phyloP scores from a whole-genome alignment of 2,888 invertebrate genomes.

The Cheilosia vulpina region DNA sequence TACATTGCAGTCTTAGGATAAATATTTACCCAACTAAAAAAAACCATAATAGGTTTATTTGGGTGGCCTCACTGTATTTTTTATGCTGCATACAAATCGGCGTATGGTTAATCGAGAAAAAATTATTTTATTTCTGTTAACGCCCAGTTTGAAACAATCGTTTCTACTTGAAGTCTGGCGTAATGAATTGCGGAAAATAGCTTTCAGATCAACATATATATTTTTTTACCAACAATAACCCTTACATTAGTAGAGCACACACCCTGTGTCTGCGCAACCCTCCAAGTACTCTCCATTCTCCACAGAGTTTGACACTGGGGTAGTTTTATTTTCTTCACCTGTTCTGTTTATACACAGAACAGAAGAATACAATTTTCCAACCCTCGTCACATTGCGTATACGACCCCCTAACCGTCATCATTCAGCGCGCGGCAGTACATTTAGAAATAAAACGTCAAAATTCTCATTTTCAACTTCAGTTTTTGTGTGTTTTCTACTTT shows the following conservation, averaged over 20 bases:
- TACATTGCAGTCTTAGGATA: too few relatives aligned
- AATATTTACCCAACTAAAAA: too few relatives aligned
- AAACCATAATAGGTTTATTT: too few relatives aligned
- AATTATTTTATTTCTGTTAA: too few relatives aligned
- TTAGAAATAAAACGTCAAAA: constrained; percentile 43
- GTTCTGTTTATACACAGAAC: constrained; percentile 68
- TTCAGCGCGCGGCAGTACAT: constrained; percentile 26
- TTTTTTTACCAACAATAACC: too few relatives aligned
- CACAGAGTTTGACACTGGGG: constrained; percentile 44
- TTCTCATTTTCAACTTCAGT: constrained; percentile 27
- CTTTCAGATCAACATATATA: too few relatives aligned
- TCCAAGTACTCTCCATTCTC: constrained; percentile 24
- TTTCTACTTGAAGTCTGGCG: too few relatives aligned
- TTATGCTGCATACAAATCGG: too few relatives aligned
- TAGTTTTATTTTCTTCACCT: constrained; percentile 40
- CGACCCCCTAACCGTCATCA: constrained; percentile 43
- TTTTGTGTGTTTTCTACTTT: constrained; percentile 27
- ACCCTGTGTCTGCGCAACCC: constrained; percentile 40
- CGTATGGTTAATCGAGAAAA: too few relatives aligned
- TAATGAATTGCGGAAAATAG: too few relatives aligned
- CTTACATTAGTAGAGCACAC: background rate
- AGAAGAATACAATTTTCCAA: constrained; percentile 38
- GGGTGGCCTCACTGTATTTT: too few relatives aligned
- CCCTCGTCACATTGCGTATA: constrained; percentile 58
- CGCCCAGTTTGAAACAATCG: too few relatives aligned